Evolutionary conservation across 2,113 vertebrate species (phyloP).

Genomic region (Nerophis lumbriciformis): DNA sequence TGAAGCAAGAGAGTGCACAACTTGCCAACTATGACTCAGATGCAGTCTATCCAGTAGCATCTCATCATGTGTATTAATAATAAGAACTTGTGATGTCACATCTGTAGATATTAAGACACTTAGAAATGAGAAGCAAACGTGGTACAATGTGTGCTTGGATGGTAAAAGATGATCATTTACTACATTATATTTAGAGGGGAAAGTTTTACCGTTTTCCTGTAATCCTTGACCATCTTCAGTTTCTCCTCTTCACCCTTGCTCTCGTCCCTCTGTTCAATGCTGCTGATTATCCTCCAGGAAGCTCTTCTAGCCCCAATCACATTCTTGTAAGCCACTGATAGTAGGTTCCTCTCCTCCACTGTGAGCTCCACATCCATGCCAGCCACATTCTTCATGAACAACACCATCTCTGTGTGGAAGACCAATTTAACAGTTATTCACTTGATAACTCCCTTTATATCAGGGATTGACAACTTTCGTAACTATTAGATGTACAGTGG

Average conservation of each 20-base stretch:
- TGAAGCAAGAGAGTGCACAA: slow-evolving; percentile 25
- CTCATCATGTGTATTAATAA: slow-evolving; percentile 20
- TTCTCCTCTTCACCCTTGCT: slow-evolving; percentile 92
- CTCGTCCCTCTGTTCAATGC: slow-evolving; percentile 98
- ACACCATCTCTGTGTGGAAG: slow-evolving; percentile 89
- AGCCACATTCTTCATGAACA: slow-evolving; percentile 95
- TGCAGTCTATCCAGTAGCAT: slow-evolving; percentile 32
- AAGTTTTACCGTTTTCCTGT: slow-evolving; percentile 89
- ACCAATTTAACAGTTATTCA: background rate
- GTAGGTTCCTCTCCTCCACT: slow-evolving; percentile 95
- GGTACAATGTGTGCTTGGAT: background rate
- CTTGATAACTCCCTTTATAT: background rate
- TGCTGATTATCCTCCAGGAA: slow-evolving; percentile 99
- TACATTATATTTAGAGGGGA: too few relatives aligned
- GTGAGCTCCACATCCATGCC: slow-evolving; percentile 94
- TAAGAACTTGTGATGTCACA: slow-evolving; percentile 11
- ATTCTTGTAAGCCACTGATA: slow-evolving; percentile 98
- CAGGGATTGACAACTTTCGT: too few relatives aligned
- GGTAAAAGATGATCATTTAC: background rate
- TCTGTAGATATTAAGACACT: slow-evolving; percentile 7
- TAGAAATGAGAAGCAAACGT: slow-evolving; percentile 1
- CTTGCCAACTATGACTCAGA: slow-evolving; percentile 52
- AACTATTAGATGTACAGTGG: too few relatives aligned
- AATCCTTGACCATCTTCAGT: slow-evolving; percentile 97
- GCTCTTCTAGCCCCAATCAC: slow-evolving; percentile 98